Evolutionary conservation across 2,797 vertebrate genomes (phyloP), one percentile per base, ranked within the genome.

Genomic region (Hydrocynus forskahlii): DNA sequence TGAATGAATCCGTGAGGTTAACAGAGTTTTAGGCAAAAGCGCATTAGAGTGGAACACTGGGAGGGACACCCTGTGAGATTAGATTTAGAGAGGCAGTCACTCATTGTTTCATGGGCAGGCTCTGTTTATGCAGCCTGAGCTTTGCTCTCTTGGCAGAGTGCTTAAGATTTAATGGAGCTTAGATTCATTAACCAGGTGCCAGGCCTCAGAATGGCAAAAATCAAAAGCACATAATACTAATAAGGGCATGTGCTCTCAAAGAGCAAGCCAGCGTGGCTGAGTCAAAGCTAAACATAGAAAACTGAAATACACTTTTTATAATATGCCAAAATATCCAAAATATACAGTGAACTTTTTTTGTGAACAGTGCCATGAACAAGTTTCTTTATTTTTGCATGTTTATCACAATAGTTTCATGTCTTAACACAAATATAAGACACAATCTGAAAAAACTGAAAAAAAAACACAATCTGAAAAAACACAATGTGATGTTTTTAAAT

Each of bases 151-250:
- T 67, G 70, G 71, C 64, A 76, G 59, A 76, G 59, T 25, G 54
- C 40, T 74, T 57, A 70, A 62, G 63, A 67, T 76, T 60, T 68
- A 68, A 63, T 68, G 48, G 43, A 62, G 79, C 72, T 81, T 62
- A 54, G 64, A 43, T 55, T 86, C 67, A 83, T 76, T 66, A 83
- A 76, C 67, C 59, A 64, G 70, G 68, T 80, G 67, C 52, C 82
- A 66, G 54, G 43, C 29, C 35, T 59, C 54, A 19, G 67, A 54
- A 55, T 13, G 54, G 29, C 13, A 29, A 21, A 29, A 70, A 59
- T 66, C 75, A 81, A 68, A 83, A 69, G 40, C 64, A 78, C 63
- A 40, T 54, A 67, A 59, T 59, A 77, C 64, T 23, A 63, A 79
- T 48, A 40, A 62, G 13, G 29, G 48, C 9, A 67, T 17, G 35